phyloP scores from a whole-genome alignment of 1,140 invertebrate genomes.

The Globodera rostochiensis region DNA sequence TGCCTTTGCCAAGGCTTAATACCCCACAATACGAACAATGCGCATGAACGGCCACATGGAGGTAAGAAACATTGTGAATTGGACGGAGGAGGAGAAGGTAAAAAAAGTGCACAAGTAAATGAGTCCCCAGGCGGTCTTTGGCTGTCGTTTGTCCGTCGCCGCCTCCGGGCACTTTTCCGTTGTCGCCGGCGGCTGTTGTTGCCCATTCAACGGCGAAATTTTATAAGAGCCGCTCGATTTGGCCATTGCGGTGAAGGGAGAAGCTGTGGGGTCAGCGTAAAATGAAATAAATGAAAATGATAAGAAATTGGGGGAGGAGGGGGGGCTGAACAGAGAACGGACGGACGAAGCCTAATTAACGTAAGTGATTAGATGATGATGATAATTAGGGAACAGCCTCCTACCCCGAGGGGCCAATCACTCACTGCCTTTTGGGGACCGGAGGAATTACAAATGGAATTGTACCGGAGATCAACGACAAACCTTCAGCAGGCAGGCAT shows the following conservation, averaged over 20 bases:
- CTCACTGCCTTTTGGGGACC: too few relatives aligned
- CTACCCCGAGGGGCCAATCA: not conserved
- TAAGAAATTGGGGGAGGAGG: not conserved
- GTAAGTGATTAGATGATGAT: not conserved
- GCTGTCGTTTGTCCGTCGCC: conserved; percentile 1
- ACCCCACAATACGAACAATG: conserved; percentile 55
- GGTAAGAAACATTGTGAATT: conserved; percentile 47
- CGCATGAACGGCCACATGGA: conserved; percentile 66
- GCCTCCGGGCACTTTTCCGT: not conserved
- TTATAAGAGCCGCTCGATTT: not conserved
- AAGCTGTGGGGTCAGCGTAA: not conserved
- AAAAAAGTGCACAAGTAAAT: conserved; percentile 41
- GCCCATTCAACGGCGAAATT: not conserved
- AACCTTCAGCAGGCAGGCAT: not conserved
- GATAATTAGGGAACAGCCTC: too few relatives aligned
- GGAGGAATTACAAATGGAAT: not conserved
- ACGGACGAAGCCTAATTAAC: not conserved
- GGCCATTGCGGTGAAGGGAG: not conserved
- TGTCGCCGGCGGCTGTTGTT: not conserved
- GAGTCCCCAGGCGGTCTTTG: conserved; percentile 40
- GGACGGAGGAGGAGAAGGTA: conserved; percentile 42
- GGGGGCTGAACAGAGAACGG: too few relatives aligned
- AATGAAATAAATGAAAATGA: not conserved
- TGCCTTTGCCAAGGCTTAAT: not conserved
- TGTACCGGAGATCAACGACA: not conserved